These are phyloP conservation scores for Callosobruchus maculatus DNA, from an alignment of 2,888 invertebrate genomes.

Conservation along the genomic window DNA sequence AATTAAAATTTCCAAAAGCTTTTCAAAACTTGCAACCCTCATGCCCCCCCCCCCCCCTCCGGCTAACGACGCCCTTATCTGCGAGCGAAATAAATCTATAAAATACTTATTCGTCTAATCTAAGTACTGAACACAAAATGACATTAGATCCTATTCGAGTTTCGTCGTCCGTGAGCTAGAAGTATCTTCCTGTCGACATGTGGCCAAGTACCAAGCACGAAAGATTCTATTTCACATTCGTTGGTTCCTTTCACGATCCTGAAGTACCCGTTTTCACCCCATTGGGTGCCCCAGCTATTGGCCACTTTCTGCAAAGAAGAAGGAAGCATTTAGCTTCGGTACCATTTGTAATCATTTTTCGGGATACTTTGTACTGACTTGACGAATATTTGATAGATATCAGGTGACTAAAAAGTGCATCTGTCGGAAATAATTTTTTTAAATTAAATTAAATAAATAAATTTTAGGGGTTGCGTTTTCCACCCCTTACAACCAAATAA, in stretches of 20 bases:
- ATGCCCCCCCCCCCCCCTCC: too few species aligned
- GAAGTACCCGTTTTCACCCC: conserved; percentile 93
- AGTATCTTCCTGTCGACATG: conserved; percentile 32
- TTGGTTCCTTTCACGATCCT: conserved; percentile 78
- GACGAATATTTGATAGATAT: too few species aligned
- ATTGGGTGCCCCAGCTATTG: conserved; percentile 89
- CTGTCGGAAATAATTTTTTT: too few species aligned
- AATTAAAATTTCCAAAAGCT: too few species aligned
- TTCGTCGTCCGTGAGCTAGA: background rate
- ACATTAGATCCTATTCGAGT: background rate
- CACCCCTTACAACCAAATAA: too few species aligned
- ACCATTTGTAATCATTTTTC: too few species aligned
- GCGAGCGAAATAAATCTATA: background rate
- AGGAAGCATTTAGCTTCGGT: background rate
- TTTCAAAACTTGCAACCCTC: too few species aligned
- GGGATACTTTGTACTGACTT: too few species aligned
- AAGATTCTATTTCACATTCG: conserved; percentile 88
- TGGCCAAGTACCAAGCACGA: conserved; percentile 79
- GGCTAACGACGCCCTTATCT: too few species aligned
- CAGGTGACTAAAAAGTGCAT: too few species aligned
- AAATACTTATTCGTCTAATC: background rate
- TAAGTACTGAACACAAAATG: background rate
- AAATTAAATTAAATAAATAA: too few species aligned
- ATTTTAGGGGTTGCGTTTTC: too few species aligned
- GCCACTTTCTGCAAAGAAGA: conserved; percentile 70